These are phyloP conservation scores for Linnaemya vulpina DNA, from an alignment of 2,888 invertebrate species.

Conservation along the genomic window DNA sequence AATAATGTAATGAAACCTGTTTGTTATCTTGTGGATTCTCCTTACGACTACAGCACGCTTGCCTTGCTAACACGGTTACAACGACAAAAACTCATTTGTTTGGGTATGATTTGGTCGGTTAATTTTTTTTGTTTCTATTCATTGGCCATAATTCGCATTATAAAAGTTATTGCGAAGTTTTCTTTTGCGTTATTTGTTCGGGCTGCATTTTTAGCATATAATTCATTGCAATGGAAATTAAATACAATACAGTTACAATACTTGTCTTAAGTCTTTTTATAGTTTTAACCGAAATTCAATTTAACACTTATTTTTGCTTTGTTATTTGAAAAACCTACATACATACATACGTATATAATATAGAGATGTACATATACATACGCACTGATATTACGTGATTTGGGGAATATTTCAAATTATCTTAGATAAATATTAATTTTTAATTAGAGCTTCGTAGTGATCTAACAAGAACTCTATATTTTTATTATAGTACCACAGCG, in stretches of 20 bases:
- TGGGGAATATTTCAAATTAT: too few relatives aligned
- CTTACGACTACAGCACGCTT: constrained; percentile 43
- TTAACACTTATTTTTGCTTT: too few relatives aligned
- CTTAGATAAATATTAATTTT: too few relatives aligned
- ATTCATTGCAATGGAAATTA: constrained; percentile 9
- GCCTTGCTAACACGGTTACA: constrained; percentile 68
- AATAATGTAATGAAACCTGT: constrained; percentile 59
- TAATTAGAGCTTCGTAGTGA: too few relatives aligned
- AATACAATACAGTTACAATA: constrained; percentile 1
- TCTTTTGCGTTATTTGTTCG: constrained; percentile 1
- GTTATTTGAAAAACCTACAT: neutral
- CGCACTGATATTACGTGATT: too few relatives aligned
- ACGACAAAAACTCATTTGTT: constrained; percentile 57
- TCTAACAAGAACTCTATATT: too few relatives aligned
- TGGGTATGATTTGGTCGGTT: constrained; percentile 39
- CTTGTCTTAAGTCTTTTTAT: neutral
- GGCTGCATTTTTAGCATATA: neutral
- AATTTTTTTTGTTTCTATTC: constrained; percentile 33
- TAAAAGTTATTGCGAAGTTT: constrained; percentile 17
- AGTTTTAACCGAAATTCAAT: neutral
- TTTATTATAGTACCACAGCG: too few relatives aligned
- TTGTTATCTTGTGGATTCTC: constrained; percentile 52
- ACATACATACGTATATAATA: too few relatives aligned
- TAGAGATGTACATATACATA: too few relatives aligned
- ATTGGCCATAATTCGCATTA: constrained; percentile 41